Evolutionary conservation across 1,140 invertebrate genomes (phyloP).

Genomic region (Euwallacea similis): DNA sequence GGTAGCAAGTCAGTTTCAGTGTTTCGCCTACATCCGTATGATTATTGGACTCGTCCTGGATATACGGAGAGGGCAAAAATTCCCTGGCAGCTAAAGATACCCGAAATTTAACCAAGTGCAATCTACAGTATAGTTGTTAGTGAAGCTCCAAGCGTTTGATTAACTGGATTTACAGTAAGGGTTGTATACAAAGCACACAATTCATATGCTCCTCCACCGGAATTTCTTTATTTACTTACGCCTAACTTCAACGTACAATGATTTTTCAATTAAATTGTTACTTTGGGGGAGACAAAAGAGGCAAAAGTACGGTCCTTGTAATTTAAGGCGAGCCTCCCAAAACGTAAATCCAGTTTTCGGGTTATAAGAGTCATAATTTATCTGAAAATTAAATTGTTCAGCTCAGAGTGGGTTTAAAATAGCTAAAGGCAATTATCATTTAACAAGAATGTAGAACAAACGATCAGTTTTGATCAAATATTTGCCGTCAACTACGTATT

Average conservation of each 20-base stretch:
- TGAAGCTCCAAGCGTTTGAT: too few relatives aligned
- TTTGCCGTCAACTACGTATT: too few relatives aligned
- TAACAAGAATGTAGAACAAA: background rate
- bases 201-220: background rate
- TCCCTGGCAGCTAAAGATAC: constrained; percentile 13
- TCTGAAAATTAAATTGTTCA: constrained; percentile 51
- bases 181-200: background rate
- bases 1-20: constrained; percentile 37
- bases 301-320: constrained; percentile 56
- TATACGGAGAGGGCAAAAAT: constrained; percentile 24
- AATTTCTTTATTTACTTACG: constrained; percentile 52
- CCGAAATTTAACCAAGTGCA: background rate
- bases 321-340: constrained; percentile 53
- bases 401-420: constrained; percentile 39
- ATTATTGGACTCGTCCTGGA: constrained; percentile 39
- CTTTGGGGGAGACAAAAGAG: constrained; percentile 48
- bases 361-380: constrained; percentile 55
- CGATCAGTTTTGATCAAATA: too few relatives aligned
- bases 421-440: background rate
- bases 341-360: constrained; percentile 63
- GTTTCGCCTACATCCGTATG: constrained; percentile 41
- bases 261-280: constrained; percentile 33
- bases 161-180: background rate
- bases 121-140: too few relatives aligned
- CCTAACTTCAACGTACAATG: constrained; percentile 53